These are phyloP conservation scores for Atethmia centrago DNA, from an alignment of 2,888 invertebrate species.

Conservation along the genomic window DNA sequence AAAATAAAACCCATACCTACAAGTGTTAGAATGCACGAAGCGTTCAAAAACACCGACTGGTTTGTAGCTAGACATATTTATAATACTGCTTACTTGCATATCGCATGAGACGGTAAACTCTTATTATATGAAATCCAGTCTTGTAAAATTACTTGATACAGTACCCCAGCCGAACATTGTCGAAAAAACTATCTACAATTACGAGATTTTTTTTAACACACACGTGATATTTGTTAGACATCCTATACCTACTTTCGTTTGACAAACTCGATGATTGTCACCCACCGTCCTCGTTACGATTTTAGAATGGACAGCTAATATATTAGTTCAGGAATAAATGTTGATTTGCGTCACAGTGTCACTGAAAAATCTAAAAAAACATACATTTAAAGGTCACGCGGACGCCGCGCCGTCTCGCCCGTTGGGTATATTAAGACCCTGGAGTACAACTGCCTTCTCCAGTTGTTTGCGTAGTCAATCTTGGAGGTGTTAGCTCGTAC, in stretches of 20 bases:
- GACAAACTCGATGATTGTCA: slow-evolving; percentile 45
- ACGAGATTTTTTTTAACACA: slow-evolving; percentile 1
- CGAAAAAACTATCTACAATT: neutral
- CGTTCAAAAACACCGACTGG: neutral
- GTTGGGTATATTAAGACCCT: slow-evolving; percentile 52
- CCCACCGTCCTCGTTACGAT: slow-evolving; percentile 46
- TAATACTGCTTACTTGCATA: neutral
- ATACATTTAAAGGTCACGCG: slow-evolving; percentile 64
- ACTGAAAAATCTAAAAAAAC: slow-evolving; percentile 63
- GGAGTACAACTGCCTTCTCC: slow-evolving; percentile 19
- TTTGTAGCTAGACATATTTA: neutral
- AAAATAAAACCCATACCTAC: neutral
- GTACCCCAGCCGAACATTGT: neutral
- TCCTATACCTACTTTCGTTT: slow-evolving; percentile 11
- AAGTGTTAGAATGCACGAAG: neutral
- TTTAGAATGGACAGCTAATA: slow-evolving; percentile 60
- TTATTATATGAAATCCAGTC: neutral
- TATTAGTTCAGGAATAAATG: slow-evolving; percentile 59
- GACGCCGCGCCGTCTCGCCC: slow-evolving; percentile 72
- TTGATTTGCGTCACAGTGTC: slow-evolving; percentile 61
- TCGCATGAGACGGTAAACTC: neutral
- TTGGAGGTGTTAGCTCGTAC: slow-evolving; percentile 17
- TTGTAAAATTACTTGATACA: neutral
- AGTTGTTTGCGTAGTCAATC: slow-evolving; percentile 10
- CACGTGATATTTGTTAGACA: slow-evolving; percentile 6